Base-by-base conservation (phyloP, 2,888 invertebrate species). In the Cryptocephalus primarius region DNA sequence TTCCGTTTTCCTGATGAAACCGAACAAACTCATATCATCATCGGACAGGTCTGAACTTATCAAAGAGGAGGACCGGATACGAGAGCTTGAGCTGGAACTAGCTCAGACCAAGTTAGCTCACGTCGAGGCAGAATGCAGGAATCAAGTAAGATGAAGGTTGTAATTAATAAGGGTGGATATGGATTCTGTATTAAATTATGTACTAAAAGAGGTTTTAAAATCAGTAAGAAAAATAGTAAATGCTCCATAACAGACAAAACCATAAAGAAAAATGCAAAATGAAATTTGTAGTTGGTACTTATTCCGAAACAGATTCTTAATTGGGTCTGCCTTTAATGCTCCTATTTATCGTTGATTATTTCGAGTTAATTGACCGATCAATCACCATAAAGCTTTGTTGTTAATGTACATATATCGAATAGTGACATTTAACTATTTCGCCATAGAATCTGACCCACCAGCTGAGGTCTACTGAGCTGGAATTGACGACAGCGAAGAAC, bases 41-140 rank as follows among this genome's bases (percentile, higher is more conserved):
- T 36, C 6, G 10, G 32, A 12, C 10, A 48, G 41, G 4, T 43
- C 51, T 10, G 59, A 58, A 33, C 53, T 56, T 33, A 46, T 49
- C 13, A 53, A 72, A 1, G 74, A 76, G 48, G 71, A 73, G 9
- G 60, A 60, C 14, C 78, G 87, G 53, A 83, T 93, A 43, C 77
- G 92, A 3, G 94, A 93, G 66, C 72, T 99, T 12, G 99, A 99
- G 68, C 74, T 96, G 48, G 96, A 99, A 64, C 72, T 99, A 56
- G 99, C 97, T 2, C 91, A 94, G 67, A 93, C 96, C 1, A 99
- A 99, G 70, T 74, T 99, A 55, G 94, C 93, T 0, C 86, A 96
- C 55, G 99, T 97, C 6, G 95, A 99, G 72, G 90, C 94, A 1
- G 91, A 96, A 72, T 96, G 96, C 73, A 83, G 85, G 65, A 94